Evolutionary conservation across 2,113 vertebrate genomes (phyloP).

Genomic region (Tricholaema leucomelas): DNA sequence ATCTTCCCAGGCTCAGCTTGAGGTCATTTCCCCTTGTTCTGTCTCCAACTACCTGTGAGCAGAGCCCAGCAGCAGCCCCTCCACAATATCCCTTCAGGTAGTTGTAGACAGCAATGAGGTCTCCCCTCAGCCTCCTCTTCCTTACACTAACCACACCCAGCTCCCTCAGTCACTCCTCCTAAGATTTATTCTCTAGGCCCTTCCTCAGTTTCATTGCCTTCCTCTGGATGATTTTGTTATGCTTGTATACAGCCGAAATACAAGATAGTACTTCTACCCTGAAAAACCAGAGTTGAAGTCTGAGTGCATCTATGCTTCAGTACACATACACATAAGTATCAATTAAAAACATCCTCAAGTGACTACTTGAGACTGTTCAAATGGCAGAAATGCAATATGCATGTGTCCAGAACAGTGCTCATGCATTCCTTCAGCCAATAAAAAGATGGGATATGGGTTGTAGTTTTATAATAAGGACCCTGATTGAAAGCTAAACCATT

Average conservation of each 20-base stretch:
- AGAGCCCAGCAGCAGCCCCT: no score
- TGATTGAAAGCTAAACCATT: conserved; percentile 60
- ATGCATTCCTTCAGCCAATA: conserved; percentile 1
- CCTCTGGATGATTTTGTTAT: not conserved
- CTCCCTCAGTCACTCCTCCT: no score
- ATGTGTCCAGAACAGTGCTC: not conserved
- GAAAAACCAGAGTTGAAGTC: not conserved
- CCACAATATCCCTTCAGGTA: no score
- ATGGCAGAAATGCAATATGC: not conserved
- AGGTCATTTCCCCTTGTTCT: no score
- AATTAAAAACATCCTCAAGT: not conserved
- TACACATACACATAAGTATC: not conserved
- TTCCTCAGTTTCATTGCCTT: no score
- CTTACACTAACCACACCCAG: no score
- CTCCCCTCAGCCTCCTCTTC: no score
- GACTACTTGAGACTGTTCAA: not conserved
- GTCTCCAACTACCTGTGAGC: no score
- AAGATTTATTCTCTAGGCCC: no score
- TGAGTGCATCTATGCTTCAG: not conserved
- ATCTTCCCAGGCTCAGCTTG: no score
- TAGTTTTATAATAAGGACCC: conserved; percentile 48
- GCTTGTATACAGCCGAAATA: not conserved
- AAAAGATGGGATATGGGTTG: conserved; percentile 30
- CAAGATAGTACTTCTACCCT: not conserved
- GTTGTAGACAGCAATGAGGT: no score